phyloP scores from a whole-genome alignment of 1,140 invertebrate genomes.

The Hylaeus anthracinus region DNA sequence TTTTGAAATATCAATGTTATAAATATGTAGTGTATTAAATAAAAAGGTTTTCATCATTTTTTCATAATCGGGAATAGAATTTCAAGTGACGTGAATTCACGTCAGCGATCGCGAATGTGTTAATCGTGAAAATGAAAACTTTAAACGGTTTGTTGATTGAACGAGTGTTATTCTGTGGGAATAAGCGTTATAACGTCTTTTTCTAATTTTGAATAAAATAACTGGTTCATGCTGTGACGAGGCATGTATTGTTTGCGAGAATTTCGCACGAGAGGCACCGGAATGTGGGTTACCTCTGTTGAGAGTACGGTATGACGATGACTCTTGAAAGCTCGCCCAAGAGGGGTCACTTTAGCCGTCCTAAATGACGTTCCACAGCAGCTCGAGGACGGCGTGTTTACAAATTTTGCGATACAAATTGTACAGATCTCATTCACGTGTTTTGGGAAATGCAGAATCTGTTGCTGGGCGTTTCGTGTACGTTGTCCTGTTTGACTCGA shows the following conservation, averaged over 20 bases:
- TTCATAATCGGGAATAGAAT: no score
- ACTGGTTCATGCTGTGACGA: background rate
- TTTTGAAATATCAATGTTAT: no score
- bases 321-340: slow-evolving; percentile 42
- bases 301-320: slow-evolving; percentile 1
- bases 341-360: slow-evolving; percentile 41
- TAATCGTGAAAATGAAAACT: no score
- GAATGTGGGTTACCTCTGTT: slow-evolving; percentile 35
- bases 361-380: slow-evolving; percentile 45
- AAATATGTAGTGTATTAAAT: no score
- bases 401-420: slow-evolving; percentile 32
- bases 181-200: no score
- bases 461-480: background rate
- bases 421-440: background rate
- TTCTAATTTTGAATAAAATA: background rate
- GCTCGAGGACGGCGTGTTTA: slow-evolving; percentile 6
- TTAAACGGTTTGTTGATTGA: no score
- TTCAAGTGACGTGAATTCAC: no score
- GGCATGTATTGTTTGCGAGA: background rate
- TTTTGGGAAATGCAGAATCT: background rate
- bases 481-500: background rate
- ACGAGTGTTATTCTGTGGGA: no score
- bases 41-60: no score
- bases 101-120: no score
- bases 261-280: no score